These are phyloP conservation scores for Empis livida DNA, from an alignment of 2,888 invertebrate genomes.

Conservation along the genomic window DNA sequence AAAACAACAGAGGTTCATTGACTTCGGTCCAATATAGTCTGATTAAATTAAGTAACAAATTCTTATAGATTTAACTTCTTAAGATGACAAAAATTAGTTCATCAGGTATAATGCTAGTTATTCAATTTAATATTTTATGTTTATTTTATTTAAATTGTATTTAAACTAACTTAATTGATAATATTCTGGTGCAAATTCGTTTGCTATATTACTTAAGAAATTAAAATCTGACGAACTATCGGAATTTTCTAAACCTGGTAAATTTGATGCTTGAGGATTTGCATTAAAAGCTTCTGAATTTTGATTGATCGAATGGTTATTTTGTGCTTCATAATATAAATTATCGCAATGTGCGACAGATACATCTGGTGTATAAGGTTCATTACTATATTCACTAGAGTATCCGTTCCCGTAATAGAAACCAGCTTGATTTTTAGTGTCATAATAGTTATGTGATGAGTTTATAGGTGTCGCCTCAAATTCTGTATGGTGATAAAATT, in stretches of 20 bases:
- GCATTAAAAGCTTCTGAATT: constrained; percentile 39
- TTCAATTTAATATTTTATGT: too few relatives aligned
- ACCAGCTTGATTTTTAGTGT: constrained; percentile 24
- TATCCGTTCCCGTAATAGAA: constrained; percentile 29
- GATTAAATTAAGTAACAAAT: too few relatives aligned
- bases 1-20: too few relatives aligned
- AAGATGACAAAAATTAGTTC: too few relatives aligned
- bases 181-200: constrained; percentile 87
- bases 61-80: too few relatives aligned
- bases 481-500: constrained; percentile 20
- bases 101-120: too few relatives aligned
- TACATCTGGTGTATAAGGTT: constrained; percentile 10
- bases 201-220: constrained; percentile 81
- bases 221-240: constrained; percentile 88
- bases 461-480: constrained; percentile 26
- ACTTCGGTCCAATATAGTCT: too few relatives aligned
- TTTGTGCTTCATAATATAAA: constrained; percentile 15
- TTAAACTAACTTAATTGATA: constrained; percentile 44
- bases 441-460: constrained; percentile 25
- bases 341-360: constrained; percentile 14
- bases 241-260: constrained; percentile 7
- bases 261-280: constrained; percentile 15
- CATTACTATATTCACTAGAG: constrained; percentile 5
- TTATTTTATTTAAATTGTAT: constrained; percentile 9
- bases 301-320: constrained; percentile 4